Evolutionary conservation across 35 echinoderm and acorn worm genomes (phyloP).

Genomic region (Hemicentrotus pulcherrimus): DNA sequence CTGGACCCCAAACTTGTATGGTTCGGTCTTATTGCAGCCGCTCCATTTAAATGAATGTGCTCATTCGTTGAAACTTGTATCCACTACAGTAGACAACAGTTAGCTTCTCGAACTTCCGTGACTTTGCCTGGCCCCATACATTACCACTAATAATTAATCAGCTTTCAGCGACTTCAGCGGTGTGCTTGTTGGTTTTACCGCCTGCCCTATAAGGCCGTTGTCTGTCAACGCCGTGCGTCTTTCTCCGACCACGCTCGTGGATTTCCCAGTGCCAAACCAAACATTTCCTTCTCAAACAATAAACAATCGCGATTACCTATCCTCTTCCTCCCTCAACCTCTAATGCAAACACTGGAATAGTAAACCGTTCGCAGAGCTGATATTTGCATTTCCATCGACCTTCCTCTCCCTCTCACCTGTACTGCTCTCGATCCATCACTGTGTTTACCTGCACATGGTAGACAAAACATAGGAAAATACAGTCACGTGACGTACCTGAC

Average conservation of each 20-base stretch:
- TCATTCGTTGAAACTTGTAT: too few species aligned
- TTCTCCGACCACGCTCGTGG: neutral
- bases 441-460: neutral
- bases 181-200: neutral
- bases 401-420: conserved; percentile 7
- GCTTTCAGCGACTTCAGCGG: neutral
- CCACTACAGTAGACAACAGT: too few species aligned
- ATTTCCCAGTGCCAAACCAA: neutral
- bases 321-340: neutral
- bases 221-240: neutral
- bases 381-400: neutral
- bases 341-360: conserved; percentile 8
- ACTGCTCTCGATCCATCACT: neutral
- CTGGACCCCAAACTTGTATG: too few species aligned
- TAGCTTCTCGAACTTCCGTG: too few species aligned
- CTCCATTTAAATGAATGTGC: too few species aligned
- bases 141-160: neutral
- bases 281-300: neutral
- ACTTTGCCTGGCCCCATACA: too few species aligned
- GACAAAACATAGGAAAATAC: neutral
- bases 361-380: neutral
- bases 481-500: neutral
- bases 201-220: neutral
- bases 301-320: conserved; percentile 27
- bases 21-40: too few species aligned